Evolutionary conservation across 92 coral and sea anemone species (phyloP), one percentile per base, ranked within the genome.

Genomic region (Blastomussa wellsi): DNA sequence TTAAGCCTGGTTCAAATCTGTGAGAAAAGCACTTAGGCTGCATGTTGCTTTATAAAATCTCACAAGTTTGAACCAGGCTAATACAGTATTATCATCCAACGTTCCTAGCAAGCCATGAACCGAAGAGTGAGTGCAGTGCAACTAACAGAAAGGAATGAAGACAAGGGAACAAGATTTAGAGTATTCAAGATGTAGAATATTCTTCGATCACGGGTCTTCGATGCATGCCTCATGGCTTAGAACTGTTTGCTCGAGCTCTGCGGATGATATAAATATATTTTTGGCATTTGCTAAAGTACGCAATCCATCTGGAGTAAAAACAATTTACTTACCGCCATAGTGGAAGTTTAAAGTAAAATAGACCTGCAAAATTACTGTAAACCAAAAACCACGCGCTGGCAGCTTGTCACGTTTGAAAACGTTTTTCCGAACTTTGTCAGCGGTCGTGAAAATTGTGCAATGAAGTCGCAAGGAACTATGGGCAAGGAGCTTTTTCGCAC

Each of bases 281-380:
- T 7, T 15, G 65, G 65, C 65, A 29, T 57, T 57, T 0, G 1
- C 9, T 29, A 17, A 57, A 57, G 31, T 57, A 22, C 22, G 29
- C 7, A 2, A 57, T 24, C 31, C 17, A 12, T 24, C 11, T 24
- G 10, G 20, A 47, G 8, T 1, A 60, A 57, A 31, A 39, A 29
- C n/a, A 31, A 9, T 72, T 28, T 74, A 83, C 87, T 60, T 44
- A 83, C 87, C 87, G 87, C 87, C 87, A 83, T 83, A 52, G n/a
- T 83, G 87, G 51, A 83, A 59, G 59, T 14, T 72, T 72, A n/a
- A 2, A 53, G 36, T 14, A n/a, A 53, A 44, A 53, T 37, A 49
- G 51, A 37, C 28, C 49, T 11, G 41, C 66, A 42, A 74, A 42
- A 42, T 22, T 1, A n/a, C 35, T 41, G 60, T 44, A 74, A 28